Base-by-base conservation (phyloP, 2,113 vertebrate species). In the Sphyrna mokarran region DNA sequence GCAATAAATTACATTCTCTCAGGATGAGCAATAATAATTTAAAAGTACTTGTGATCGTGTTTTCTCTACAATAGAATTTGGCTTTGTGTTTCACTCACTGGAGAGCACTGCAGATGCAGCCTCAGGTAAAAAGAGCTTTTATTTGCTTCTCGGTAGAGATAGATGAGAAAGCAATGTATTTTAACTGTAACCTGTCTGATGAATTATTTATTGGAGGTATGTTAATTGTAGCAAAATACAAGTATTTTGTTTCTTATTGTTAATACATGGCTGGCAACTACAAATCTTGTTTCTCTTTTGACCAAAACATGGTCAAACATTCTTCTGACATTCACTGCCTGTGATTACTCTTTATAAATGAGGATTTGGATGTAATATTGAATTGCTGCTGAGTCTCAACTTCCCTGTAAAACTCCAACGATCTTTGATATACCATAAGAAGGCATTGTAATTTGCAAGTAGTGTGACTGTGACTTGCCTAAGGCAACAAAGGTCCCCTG, bases 41-140 rank as follows among this genome's bases (percentile, higher is more conserved):
- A 54, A 76, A 95, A 48, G 68, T 94, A 70, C 37, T 48, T 94
- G 93, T 95, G 94, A 54, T 16, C 26, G 94, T 0, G 61, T 90
- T 96, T 96, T 96, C 80, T 61, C 68, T 93, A 97, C 96, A 96
- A 78, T 87, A 98, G 97, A 96, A 18, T 95, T 96, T 98, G 96
- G 97, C 96, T 22, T 96, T 97, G 94, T 98, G 96, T 96, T 97
- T 98, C 96, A 97, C 96, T 96, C 97, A 97, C 69, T 97, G 97
- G 98, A 97, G 96, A 97, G 96, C 96, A 90, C 96, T 97, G 96
- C 97, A 96, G 80, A 95, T 95, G n/a, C 97, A 97, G 68, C 97
- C 96, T 29, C 97, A 98, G 97, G 97, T 98, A 97, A 97, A 89
- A 90, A 6, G 26, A 70, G 18, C 29, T 69, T 29, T 76, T 54